These are phyloP conservation scores for Cygnus buccinator DNA, from an alignment of 2,113 vertebrate species.

Conservation along the genomic window DNA sequence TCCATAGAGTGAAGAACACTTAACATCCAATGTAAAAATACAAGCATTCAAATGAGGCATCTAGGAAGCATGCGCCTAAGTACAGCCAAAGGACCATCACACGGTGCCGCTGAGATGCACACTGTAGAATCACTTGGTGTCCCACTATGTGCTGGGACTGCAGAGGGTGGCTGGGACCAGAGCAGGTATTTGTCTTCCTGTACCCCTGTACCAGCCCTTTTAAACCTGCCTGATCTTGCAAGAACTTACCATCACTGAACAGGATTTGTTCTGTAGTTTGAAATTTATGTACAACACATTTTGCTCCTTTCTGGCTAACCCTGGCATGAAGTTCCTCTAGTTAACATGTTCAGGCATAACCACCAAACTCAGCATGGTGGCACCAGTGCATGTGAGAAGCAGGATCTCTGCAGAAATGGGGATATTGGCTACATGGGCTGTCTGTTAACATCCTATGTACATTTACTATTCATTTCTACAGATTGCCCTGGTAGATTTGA, in stretches of 20 bases:
- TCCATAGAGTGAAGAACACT: background rate
- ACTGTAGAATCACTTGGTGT: background rate
- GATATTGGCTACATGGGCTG: background rate
- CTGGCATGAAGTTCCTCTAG: background rate
- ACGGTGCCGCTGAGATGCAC: background rate
- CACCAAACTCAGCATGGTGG: background rate
- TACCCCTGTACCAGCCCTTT: background rate
- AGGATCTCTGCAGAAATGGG: constrained; percentile 4
- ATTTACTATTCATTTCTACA: background rate
- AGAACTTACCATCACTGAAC: background rate
- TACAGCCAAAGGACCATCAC: background rate
- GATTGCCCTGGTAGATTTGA: background rate
- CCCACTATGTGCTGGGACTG: background rate
- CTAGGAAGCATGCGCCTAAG: background rate
- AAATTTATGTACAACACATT: background rate
- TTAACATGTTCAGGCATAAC: background rate
- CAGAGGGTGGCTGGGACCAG: background rate
- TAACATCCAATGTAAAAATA: background rate
- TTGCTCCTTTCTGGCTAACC: constrained; percentile 5
- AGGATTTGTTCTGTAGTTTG: background rate
- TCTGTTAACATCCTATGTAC: background rate
- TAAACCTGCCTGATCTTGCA: background rate
- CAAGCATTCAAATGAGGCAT: background rate
- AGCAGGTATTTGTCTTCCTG: background rate
- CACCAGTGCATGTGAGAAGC: background rate